Base-by-base conservation (phyloP, 1,140 invertebrate species). In the Tetramorium alpestre region DNA sequence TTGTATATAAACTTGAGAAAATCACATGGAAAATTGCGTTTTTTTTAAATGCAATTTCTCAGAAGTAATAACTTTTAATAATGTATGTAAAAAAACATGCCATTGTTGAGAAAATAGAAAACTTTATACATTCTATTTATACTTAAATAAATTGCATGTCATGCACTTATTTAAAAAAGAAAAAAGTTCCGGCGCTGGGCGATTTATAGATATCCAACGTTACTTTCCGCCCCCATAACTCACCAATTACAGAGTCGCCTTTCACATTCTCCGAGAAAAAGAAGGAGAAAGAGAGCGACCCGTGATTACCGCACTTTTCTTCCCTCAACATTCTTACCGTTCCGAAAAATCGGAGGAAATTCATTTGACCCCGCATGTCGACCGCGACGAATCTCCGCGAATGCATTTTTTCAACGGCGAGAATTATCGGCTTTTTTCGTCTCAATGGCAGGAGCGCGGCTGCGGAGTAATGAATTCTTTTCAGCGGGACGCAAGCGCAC, bases 341-440 rank as follows among this genome's bases (percentile, higher is more conserved):
- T 33, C 54, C 56, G 69, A 60, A 75, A 84, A 82, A 75, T 84
- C 28, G 69, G 67, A 11, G 25, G n/a, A n/a, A 75, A 73, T 84
- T 75, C 41, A 84, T 75, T 49, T 54, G 28, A 8, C 13, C 41
- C 33, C 44, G 54, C 80, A 25, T 38, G 70, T 49, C 67, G 51
- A 38, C 69, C 62, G 47, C 82, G 58, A 58, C 82, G 70, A 64
- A 33, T 47, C 70, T 41, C 49, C 22, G 33, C 44, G 73, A 78
- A 67, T 85, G 73, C 82, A 85, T 85, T 85, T 85, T 75, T 78
- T 67, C 73, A 77, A 38, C 22, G 82, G 73, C 73, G 82, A 78
- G 82, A 85, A 78, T 85, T 85, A 85, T 85, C 76, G 82, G 82
- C 62, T 85, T 85, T 85, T 85, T 85, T 85, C 73, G 33, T 60